Conservation (phyloP, 2,888 invertebrate genomes). For the Saturnia japonica region DNA sequence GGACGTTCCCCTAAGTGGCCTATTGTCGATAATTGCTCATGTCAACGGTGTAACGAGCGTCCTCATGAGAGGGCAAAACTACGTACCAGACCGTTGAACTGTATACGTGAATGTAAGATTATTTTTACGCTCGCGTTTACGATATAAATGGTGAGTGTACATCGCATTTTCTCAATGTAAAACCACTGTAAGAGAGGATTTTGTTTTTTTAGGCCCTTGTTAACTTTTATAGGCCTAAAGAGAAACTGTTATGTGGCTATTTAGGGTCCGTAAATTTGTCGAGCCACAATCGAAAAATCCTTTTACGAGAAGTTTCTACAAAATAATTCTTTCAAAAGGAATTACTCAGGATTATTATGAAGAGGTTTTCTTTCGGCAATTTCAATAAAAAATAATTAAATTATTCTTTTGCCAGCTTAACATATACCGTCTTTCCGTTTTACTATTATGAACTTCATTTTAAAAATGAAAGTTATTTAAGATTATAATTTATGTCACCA, state of each 20-base stretch:
- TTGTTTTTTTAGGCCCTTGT: conserved; percentile 11
- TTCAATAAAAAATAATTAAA: not conserved
- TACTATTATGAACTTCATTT: not conserved
- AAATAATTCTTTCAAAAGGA: not conserved
- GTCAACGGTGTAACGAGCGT: conserved; percentile 33
- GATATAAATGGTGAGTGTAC: not conserved
- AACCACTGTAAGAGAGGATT: conserved; percentile 4
- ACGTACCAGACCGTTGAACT: conserved; percentile 3
- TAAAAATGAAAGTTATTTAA: too few species aligned
- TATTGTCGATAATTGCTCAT: conserved; percentile 39
- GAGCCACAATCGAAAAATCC: not conserved
- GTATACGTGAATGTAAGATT: conserved; percentile 3
- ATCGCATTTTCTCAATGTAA: conserved; percentile 4
- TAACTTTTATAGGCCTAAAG: not conserved
- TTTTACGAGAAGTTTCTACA: not conserved
- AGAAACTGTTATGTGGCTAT: not conserved
- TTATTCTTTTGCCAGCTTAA: not conserved
- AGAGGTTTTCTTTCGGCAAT: not conserved
- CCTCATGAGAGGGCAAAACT: conserved; percentile 6
- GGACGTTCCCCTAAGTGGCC: conserved; percentile 23
- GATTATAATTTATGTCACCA: too few species aligned
- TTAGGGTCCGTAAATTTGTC: not conserved
- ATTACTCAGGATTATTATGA: not conserved
- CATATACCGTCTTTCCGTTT: not conserved
- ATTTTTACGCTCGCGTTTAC: not conserved